Evolutionary conservation across 1,140 invertebrate genomes (phyloP).

Genomic region (Thaumetopoea pityocampa): DNA sequence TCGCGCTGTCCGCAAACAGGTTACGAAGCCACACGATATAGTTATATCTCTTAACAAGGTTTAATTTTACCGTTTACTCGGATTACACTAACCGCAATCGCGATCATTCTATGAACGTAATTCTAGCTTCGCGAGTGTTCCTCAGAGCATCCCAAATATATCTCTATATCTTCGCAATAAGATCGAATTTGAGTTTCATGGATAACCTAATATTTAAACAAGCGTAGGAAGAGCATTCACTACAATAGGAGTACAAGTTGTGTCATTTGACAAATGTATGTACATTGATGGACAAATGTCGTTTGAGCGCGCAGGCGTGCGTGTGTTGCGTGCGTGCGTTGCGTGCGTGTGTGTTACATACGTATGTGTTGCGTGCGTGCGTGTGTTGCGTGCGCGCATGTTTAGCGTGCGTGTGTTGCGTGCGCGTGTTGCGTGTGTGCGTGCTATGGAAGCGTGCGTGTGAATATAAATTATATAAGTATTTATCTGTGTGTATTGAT

Average conservation of each 20-base stretch:
- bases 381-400: no score
- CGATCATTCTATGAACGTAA: conserved; percentile 32
- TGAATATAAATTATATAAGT: no score
- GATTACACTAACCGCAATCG: conserved; percentile 48
- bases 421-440: no score
- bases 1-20: conserved; percentile 11
- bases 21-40: conserved; percentile 20
- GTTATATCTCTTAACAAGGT: conserved; percentile 23
- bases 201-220: conserved; percentile 13
- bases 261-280: no score
- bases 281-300: conserved; percentile 25
- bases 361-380: no score
- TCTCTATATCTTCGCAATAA: conserved; percentile 8
- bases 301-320: no score
- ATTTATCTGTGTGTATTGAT: no score
- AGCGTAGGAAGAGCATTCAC: conserved; percentile 24
- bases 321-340: no score
- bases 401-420: no score
- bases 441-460: no score
- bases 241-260: conserved; percentile 21
- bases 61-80: conserved; percentile 38
- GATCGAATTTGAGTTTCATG: conserved; percentile 9
- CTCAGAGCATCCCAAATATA: conserved; percentile 4
- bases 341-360: no score
- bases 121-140: conserved; percentile 23